phyloP scores from a whole-genome alignment of 2,888 invertebrate genomes.

The Troilus luridus region DNA sequence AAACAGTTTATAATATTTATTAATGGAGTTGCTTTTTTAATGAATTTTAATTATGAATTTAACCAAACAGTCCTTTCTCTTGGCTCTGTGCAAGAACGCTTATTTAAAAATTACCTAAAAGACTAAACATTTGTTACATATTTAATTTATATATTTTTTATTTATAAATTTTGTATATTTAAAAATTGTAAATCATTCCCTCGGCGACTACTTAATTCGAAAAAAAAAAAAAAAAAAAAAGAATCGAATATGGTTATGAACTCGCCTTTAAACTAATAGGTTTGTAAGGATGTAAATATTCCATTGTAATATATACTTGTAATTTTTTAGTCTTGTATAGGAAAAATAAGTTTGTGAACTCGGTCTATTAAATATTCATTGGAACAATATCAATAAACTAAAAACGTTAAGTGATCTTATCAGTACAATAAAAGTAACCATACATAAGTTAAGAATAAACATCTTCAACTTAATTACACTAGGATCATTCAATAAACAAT shows the following conservation, averaged over 20 bases:
- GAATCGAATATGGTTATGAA: conserved; percentile 14
- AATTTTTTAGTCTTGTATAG: conserved; percentile 13
- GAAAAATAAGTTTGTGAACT: conserved; percentile 25
- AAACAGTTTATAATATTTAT: conserved; percentile 1
- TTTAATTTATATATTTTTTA: conserved; percentile 57
- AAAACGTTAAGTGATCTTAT: neutral
- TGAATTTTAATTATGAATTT: neutral
- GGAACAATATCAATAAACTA: neutral
- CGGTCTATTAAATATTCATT: neutral
- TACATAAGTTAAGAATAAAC: neutral
- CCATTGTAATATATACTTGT: conserved; percentile 35
- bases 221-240: conserved; percentile 11
- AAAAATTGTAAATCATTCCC: conserved; percentile 54
- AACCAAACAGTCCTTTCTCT: conserved; percentile 25
- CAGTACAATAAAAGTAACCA: neutral
- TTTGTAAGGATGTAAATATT: conserved; percentile 45
- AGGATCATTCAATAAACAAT: neutral
- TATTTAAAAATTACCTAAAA: conserved; percentile 54
- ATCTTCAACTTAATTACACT: neutral
- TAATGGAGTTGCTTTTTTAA: neutral
- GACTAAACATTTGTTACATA: conserved; percentile 55
- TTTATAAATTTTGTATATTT: conserved; percentile 56
- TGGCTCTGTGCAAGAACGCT: conserved; percentile 53
- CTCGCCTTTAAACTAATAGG: conserved; percentile 52
- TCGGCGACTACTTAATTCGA: conserved; percentile 35